A percentile compares a stretch with the other conserved stretches of the same genome.
Evolutionary conservation across 2,113 vertebrate genomes (phyloP).

Genomic region (Burhinus oedicnemus): DNA sequence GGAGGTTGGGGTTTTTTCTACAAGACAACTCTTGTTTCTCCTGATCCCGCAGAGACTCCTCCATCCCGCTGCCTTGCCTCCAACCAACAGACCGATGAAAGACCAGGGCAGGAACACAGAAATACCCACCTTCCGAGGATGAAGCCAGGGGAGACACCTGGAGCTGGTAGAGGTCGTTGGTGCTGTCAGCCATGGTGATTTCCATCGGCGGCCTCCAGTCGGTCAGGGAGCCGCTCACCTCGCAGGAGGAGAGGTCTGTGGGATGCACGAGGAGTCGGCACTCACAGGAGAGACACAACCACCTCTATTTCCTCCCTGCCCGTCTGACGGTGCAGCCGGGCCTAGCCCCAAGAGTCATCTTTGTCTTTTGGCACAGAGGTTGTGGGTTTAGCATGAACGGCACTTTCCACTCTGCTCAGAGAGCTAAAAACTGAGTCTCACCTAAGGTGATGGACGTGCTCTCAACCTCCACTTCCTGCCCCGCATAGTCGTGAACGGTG

Average conservation of each 20-base stretch:
- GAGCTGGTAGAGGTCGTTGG: constrained; percentile 77
- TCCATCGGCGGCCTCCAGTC: constrained; percentile 68
- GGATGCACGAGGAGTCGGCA: background rate
- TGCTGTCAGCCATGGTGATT: constrained; percentile 75
- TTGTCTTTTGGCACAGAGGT: background rate
- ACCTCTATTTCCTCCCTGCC: background rate
- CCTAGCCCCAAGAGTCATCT: background rate
- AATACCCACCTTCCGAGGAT: constrained; percentile 69
- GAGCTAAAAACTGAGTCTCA: constrained; percentile 42
- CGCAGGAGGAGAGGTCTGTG: constrained; percentile 59
- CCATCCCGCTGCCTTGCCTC: background rate
- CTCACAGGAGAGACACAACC: background rate
- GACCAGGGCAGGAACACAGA: background rate
- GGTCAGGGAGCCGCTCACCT: constrained; percentile 38
- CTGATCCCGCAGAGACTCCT: background rate
- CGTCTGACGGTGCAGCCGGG: fast-evolving
- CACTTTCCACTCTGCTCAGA: background rate
- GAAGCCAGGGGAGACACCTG: constrained; percentile 81
- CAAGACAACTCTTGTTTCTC: background rate
- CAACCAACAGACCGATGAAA: background rate
- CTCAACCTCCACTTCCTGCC: constrained; percentile 83
- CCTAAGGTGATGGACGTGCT: constrained; percentile 75
- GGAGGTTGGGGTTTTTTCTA: background rate
- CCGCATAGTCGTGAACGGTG: constrained; percentile 26
- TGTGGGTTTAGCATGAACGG: background rate